Evolutionary conservation across 2,888 invertebrate genomes (phyloP).

Genomic region (Harpalus rubripes): DNA sequence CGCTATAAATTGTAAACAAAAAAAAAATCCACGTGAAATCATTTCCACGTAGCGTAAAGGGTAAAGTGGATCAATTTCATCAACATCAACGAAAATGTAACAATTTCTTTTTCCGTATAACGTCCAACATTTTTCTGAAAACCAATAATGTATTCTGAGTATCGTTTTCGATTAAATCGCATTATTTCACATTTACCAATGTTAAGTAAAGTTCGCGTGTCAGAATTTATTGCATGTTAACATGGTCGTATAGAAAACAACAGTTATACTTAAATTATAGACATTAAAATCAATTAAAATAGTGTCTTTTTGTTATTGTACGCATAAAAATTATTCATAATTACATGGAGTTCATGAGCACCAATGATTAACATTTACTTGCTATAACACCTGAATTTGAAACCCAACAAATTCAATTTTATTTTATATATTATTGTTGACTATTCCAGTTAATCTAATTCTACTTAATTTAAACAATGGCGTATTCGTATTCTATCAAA

Average conservation of each 20-base stretch:
- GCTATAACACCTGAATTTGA: too few relatives aligned
- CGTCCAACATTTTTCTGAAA: background rate
- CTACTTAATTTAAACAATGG: too few relatives aligned
- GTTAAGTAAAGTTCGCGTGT: background rate
- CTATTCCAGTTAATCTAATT: too few relatives aligned
- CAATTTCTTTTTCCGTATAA: background rate
- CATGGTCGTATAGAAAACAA: background rate
- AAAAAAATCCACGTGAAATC: too few relatives aligned
- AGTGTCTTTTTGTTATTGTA: background rate
- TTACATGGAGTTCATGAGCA: background rate
- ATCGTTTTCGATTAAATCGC: background rate
- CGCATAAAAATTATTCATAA: background rate
- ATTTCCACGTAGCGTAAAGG: too few relatives aligned
- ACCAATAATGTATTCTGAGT: background rate
- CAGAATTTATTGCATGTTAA: background rate
- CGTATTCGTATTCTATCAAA: too few relatives aligned
- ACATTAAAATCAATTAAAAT: conserved; percentile 6
- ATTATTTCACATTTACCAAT: background rate
- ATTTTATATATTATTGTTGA: too few relatives aligned
- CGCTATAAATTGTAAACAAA: too few relatives aligned
- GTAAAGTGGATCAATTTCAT: background rate
- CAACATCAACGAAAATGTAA: background rate
- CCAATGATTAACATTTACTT: too few relatives aligned
- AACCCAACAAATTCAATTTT: too few relatives aligned
- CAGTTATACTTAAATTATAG: conserved; percentile 1